A percentile compares a stretch with the other conserved stretches of the same genome.
phyloP scores from a whole-genome alignment of 1,140 invertebrate species.

The Belonocnema kinseyi region DNA sequence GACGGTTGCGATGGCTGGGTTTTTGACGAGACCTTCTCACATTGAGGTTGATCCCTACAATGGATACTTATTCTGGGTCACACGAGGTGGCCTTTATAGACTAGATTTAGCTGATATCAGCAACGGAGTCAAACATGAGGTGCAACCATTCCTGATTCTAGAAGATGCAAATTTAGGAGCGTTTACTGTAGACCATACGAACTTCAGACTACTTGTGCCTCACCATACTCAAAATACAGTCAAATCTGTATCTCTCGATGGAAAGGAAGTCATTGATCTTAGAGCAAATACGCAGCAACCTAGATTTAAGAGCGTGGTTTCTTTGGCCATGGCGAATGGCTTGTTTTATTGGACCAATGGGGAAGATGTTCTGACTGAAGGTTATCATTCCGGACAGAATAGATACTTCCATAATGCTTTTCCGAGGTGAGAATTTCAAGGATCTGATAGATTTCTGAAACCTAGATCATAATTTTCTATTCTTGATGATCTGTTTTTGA shows the following conservation, averaged over 20 bases:
- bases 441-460: background rate
- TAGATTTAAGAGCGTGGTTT: constrained; percentile 86
- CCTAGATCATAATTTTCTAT: background rate
- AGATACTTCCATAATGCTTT: constrained; percentile 87
- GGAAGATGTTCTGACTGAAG: constrained; percentile 82
- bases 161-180: constrained; percentile 79
- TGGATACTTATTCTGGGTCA: constrained; percentile 91
- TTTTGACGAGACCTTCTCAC: constrained; percentile 82
- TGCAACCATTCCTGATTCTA: constrained; percentile 77
- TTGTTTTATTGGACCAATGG: constrained; percentile 92
- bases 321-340: constrained; percentile 84
- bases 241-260: constrained; percentile 87
- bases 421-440: constrained; percentile 63
- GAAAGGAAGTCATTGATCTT: constrained; percentile 83
- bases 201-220: constrained; percentile 87
- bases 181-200: constrained; percentile 87
- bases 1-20: constrained; percentile 81
- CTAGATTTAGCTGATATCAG: constrained; percentile 86
- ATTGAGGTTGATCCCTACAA: constrained; percentile 95
- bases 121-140: constrained; percentile 77
- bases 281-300: constrained; percentile 84
- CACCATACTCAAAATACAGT: constrained; percentile 85
- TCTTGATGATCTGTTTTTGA: too few relatives aligned
- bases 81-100: constrained; percentile 83
- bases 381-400: constrained; percentile 80